A percentile compares a stretch with the other conserved stretches of the same genome.
phyloP scores from a whole-genome alignment of 2,797 vertebrate genomes.

The Botia kubotai region DNA sequence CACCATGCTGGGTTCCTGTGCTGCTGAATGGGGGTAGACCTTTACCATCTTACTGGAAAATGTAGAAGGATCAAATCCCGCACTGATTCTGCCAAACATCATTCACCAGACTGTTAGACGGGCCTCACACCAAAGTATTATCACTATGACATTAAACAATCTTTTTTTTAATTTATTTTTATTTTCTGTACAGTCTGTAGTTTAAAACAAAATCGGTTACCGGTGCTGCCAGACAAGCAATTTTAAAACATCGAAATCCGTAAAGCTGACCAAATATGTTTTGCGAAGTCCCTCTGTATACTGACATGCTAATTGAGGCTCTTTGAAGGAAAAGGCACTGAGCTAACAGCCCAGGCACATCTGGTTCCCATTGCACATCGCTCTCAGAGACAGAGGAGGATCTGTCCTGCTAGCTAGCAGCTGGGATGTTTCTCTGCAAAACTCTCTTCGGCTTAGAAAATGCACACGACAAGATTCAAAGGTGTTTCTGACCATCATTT shows the following conservation, averaged over 20 bases:
- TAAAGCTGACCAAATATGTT: constrained; percentile 29
- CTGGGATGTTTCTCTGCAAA: constrained; percentile 18
- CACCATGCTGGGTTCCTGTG: not conserved
- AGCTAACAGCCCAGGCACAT: constrained; percentile 50
- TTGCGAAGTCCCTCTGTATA: constrained; percentile 33
- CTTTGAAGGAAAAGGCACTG: constrained; percentile 37
- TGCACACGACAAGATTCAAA: constrained; percentile 5
- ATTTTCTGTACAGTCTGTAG: not conserved
- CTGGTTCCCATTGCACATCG: constrained; percentile 61
- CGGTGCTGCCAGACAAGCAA: not conserved
- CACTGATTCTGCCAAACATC: not conserved
- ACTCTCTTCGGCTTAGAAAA: constrained; percentile 22
- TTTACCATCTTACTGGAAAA: not conserved
- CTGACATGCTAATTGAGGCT: constrained; percentile 36
- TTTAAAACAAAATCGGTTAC: not conserved
- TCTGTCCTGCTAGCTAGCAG: constrained; percentile 46
- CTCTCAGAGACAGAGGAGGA: constrained; percentile 55
- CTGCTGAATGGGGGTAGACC: not conserved
- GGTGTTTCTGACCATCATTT: not conserved
- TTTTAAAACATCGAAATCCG: constrained; percentile 3
- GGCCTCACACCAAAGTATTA: not conserved
- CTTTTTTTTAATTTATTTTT: not conserved
- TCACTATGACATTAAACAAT: not conserved
- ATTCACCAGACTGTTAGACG: too few species aligned
- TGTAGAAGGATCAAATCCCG: not conserved